Percentiles rank a stretch among this genome's conserved stretches.
These are phyloP conservation scores for Ctenosaura bakeri DNA, from an alignment of 2,797 vertebrate genomes.

Conservation along the genomic window DNA sequence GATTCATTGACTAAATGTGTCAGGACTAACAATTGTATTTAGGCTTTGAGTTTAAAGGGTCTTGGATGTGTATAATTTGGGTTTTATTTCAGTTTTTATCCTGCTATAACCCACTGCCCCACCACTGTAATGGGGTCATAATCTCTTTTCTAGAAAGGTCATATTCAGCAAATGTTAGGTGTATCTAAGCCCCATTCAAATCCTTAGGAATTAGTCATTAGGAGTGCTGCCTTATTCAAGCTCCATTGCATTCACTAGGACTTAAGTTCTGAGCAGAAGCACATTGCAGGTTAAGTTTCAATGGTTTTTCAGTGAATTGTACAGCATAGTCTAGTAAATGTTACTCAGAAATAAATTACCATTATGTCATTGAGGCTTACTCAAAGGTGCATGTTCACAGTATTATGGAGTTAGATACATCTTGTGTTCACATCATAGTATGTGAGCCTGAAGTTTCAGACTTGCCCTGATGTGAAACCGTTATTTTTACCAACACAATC, in stretches of 20 bases:
- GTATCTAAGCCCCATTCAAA: neutral
- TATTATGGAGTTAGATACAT: neutral
- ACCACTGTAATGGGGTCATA: neutral
- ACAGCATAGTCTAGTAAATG: neutral
- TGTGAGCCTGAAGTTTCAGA: conserved; percentile 53
- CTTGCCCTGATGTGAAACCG: conserved; percentile 67
- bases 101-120: neutral
- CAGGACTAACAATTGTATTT: too few species aligned
- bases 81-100: neutral
- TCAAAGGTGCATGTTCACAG: neutral
- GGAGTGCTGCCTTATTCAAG: neutral
- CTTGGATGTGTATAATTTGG: neutral
- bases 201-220: neutral
- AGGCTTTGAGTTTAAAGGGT: neutral
- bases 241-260: neutral
- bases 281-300: neutral
- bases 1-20: too few species aligned
- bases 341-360: neutral
- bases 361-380: neutral
- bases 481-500: conserved; percentile 74
- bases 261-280: neutral
- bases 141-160: neutral
- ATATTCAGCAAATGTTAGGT: neutral
- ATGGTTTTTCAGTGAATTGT: conserved; percentile 1
- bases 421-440: conserved; percentile 29